Conservation (phyloP, 2,888 invertebrate genomes). For the Cactoblastis cactorum region DNA sequence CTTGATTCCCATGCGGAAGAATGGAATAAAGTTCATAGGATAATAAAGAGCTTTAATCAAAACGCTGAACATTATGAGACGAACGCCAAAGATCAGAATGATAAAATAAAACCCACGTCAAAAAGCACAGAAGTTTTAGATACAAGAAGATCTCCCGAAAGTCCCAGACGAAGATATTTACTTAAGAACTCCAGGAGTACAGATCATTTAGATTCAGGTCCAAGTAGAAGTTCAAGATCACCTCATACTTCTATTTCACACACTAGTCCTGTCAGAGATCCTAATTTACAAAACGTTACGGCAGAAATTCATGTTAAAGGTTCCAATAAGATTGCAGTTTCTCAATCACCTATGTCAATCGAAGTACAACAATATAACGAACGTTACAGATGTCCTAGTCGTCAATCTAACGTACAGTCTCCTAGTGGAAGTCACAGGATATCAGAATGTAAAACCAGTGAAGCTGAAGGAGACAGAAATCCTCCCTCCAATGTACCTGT, state of each 20-base stretch:
- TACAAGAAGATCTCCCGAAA: constrained; percentile 47
- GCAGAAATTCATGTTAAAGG: constrained; percentile 70
- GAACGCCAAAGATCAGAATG: constrained; percentile 64
- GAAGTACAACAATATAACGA: constrained; percentile 53
- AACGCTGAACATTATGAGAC: constrained; percentile 56
- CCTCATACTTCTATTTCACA: constrained; percentile 34
- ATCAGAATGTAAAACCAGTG: constrained; percentile 40
- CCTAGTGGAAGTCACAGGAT: constrained; percentile 44
- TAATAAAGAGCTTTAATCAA: constrained; percentile 61
- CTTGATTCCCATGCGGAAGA: constrained; percentile 73
- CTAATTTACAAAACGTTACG: constrained; percentile 56
- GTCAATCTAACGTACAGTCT: constrained; percentile 55
- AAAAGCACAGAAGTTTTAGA: constrained; percentile 75
- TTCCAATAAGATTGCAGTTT: constrained; percentile 54
- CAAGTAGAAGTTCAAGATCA: constrained; percentile 50
- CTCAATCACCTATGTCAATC: constrained; percentile 61
- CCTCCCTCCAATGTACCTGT: constrained; percentile 36
- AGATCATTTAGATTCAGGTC: constrained; percentile 63
- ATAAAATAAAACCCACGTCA: constrained; percentile 59
- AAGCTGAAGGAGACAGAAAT: constrained; percentile 43
- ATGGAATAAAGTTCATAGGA: constrained; percentile 62
- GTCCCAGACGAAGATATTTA: constrained; percentile 49
- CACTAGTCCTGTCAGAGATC: constrained; percentile 33
- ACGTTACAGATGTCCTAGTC: constrained; percentile 53
- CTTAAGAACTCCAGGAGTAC: constrained; percentile 65